A percentile compares a stretch with the other conserved stretches of the same genome.
These are phyloP conservation scores for Tuberolachnus salignus DNA, from an alignment of 2,888 invertebrate species.

Conservation along the genomic window DNA sequence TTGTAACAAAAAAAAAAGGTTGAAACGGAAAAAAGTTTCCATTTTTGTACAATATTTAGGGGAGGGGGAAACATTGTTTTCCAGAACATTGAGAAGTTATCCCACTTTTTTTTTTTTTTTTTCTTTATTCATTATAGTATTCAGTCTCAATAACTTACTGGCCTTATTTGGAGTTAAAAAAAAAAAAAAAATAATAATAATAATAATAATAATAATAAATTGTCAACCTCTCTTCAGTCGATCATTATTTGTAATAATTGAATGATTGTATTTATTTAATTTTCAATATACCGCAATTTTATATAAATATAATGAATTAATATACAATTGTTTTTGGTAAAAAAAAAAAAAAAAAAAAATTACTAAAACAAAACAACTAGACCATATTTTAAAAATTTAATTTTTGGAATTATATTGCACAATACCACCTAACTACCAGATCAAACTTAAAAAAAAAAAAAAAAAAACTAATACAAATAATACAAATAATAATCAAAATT, in stretches of 20 bases:
- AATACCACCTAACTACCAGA: constrained; percentile 28
- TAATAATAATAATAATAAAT: constrained; percentile 11
- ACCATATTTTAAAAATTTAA: constrained; percentile 4
- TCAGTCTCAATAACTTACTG: constrained; percentile 55
- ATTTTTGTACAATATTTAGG: constrained; percentile 15
- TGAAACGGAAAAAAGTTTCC: constrained; percentile 13
- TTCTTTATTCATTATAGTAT: constrained; percentile 36
- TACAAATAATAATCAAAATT: constrained; percentile 17
- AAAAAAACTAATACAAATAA: not conserved
- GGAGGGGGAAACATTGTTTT: not conserved
- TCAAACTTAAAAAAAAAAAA: constrained; percentile 24
- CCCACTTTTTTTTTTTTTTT: constrained; percentile 38
- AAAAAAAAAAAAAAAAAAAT: not conserved
- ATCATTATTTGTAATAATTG: not conserved
- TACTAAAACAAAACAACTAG: constrained; percentile 10
- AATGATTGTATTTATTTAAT: constrained; percentile 24
- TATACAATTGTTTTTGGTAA: constrained; percentile 32
- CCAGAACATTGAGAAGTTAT: constrained; percentile 43
- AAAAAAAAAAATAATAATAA: constrained; percentile 12
- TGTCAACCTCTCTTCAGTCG: constrained; percentile 34
- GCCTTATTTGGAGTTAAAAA: constrained; percentile 49
- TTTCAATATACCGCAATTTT: constrained; percentile 11
- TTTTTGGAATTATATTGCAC: constrained; percentile 53
- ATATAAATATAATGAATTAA: not conserved
- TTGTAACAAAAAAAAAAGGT: constrained; percentile 36